Evolutionary conservation across 2,113 vertebrate genomes (phyloP), one percentile per base, ranked within the genome.

Genomic region (Zosterops japonicus): DNA sequence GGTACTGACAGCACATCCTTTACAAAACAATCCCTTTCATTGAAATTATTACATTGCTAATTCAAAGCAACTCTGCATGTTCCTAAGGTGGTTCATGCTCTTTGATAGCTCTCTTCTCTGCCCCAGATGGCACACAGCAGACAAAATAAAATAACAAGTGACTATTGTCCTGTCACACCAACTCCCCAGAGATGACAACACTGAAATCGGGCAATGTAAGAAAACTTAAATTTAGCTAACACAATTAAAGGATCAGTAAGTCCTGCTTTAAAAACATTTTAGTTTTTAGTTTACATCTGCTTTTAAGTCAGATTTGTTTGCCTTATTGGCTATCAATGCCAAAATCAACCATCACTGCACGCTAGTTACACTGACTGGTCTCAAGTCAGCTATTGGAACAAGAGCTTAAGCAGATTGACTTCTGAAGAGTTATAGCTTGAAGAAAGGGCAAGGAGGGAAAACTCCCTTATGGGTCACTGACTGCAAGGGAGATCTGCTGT

Each of bases 141-240:
- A 82, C 6, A 14, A 35, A 50, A 64, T 17, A 69, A 59, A 47
- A n/a, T 1, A 76, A 9, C 25, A 70, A 49, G 28, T 39, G 44
- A 19, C 24, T 64, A 27, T 12, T 50, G n/a, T 31, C 14, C 11
- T 35, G 22, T 44, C 28, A 76, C 41, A 57, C 5, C 28, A 49
- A 8, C 1, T 7, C 7, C 21, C 6, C 2, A 3, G 35, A 65
- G 23, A 41, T 1, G 4, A 69, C 46, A 65, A 52, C 19, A 31
- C 4, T 35, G 6, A 68, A 64, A 28, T 49, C 4, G 5, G 2
- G 6, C 22, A n/a, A 41, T 4, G 9, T 14, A 76, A 64, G 31
- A 83, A 72, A 87, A 89, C 13, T 27, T 42, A 15, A 28, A 71
- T 42, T 80, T 53, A 86, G 63, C 44, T 94, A 76, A 71, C 14